Evolutionary conservation across 1,140 invertebrate species (phyloP).

Genomic region (Drosophila tristis): DNA sequence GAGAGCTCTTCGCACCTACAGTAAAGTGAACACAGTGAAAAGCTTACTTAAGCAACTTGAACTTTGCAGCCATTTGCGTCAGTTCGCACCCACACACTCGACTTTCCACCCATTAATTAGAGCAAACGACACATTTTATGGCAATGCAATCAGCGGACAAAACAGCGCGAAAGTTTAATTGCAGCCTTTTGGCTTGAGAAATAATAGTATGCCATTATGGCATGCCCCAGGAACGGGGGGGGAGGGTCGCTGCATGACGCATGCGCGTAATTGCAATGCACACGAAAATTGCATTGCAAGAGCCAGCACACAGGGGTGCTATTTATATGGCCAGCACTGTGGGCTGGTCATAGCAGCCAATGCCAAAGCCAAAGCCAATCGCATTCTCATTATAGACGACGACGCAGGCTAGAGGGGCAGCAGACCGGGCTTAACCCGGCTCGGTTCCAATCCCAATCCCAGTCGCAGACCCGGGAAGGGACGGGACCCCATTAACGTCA

Average conservation of each 20-base stretch:
- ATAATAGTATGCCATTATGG: slow-evolving; percentile 68
- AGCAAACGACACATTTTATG: slow-evolving; percentile 64
- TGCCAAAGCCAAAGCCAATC: slow-evolving; percentile 45
- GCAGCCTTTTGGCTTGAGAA: slow-evolving; percentile 60
- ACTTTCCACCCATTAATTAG: slow-evolving; percentile 51
- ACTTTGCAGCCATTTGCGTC: not conserved
- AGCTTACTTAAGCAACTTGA: too few species aligned
- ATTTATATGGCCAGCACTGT: slow-evolving; percentile 63
- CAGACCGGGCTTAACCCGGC: not conserved
- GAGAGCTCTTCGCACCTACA: too few species aligned
- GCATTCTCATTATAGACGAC: slow-evolving; percentile 70
- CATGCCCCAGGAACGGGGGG: slow-evolving; percentile 9
- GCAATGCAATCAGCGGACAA: slow-evolving; percentile 65
- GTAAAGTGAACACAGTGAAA: too few species aligned
- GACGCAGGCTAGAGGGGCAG: too few species aligned
- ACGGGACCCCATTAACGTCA: slow-evolving; percentile 73
- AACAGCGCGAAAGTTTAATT: slow-evolving; percentile 80
- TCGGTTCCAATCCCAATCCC: slow-evolving; percentile 28
- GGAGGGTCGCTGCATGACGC: slow-evolving; percentile 55
- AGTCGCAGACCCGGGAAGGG: too few species aligned
- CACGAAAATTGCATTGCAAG: slow-evolving; percentile 40
- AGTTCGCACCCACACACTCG: slow-evolving; percentile 7
- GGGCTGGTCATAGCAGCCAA: slow-evolving; percentile 9
- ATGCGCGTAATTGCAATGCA: slow-evolving; percentile 73
- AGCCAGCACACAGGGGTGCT: slow-evolving; percentile 18